Evolutionary conservation across 1,140 invertebrate genomes (phyloP).

Genomic region (Panagrolaimus sp.): DNA sequence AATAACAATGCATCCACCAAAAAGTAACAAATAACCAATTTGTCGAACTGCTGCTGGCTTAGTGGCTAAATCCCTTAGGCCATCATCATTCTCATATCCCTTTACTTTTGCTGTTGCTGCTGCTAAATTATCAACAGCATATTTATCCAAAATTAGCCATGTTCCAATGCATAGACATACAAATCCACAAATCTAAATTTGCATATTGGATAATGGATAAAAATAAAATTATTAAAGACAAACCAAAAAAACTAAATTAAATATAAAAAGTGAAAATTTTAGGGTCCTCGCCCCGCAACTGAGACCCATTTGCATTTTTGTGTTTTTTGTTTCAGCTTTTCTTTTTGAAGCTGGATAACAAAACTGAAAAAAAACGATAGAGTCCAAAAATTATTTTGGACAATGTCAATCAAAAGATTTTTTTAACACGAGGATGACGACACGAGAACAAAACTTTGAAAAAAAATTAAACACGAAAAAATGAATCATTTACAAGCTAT

Average conservation of each 20-base stretch:
- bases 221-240: slow-evolving; percentile 12
- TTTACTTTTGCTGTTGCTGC: slow-evolving; percentile 54
- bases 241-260: slow-evolving; percentile 57
- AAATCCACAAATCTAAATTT: slow-evolving; percentile 53
- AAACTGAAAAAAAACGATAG: too few relatives aligned
- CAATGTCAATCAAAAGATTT: too few relatives aligned
- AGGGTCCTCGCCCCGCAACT: slow-evolving; percentile 38
- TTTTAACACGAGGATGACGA: too few relatives aligned
- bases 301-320: slow-evolving; percentile 27
- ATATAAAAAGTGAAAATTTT: slow-evolving; percentile 56
- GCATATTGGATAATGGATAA: not conserved
- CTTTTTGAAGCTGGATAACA: too few relatives aligned
- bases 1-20: slow-evolving; percentile 54
- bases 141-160: slow-evolving; percentile 57
- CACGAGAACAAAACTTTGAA: too few relatives aligned
- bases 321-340: not conserved
- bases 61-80: slow-evolving; percentile 53
- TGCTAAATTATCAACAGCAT: slow-evolving; percentile 59
- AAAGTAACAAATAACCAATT: slow-evolving; percentile 54
- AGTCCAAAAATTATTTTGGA: too few relatives aligned
- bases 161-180: slow-evolving; percentile 53
- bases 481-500: too few relatives aligned
- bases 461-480: too few relatives aligned
- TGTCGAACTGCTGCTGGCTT: slow-evolving; percentile 59
- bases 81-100: slow-evolving; percentile 54